Conservation (phyloP, 2,888 invertebrate genomes). For the Diadegma fenestrale region DNA sequence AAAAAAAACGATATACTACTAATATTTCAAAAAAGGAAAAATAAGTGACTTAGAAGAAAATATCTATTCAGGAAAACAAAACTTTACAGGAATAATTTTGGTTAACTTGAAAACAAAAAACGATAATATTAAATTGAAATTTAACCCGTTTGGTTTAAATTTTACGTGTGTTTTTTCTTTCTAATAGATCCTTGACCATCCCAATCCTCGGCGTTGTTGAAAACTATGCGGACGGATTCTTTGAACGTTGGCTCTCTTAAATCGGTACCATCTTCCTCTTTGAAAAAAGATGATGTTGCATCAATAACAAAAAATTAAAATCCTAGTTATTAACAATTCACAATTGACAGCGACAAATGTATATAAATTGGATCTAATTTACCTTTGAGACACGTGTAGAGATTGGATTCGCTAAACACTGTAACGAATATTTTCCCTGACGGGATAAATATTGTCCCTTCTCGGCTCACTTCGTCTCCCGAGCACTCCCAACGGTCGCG, state of each 20-base stretch:
- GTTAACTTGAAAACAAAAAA: neutral
- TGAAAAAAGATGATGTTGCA: conserved; percentile 4
- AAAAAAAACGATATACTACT: no score
- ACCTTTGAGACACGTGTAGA: neutral
- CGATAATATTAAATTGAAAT: neutral
- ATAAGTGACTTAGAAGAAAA: no score
- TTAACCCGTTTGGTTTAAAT: neutral
- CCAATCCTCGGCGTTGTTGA: conserved; percentile 2
- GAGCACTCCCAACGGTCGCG: no score
- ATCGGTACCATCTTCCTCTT: conserved; percentile 17
- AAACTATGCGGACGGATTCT: neutral
- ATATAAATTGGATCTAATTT: neutral
- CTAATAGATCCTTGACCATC: neutral
- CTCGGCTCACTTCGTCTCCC: no score
- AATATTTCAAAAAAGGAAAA: no score
- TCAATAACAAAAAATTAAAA: neutral
- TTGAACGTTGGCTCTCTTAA: neutral
- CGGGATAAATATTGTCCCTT: no score
- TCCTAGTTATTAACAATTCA: conserved; percentile 1
- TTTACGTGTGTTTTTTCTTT: neutral
- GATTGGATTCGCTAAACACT: neutral
- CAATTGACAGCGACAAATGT: neutral
- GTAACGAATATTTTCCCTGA: no score
- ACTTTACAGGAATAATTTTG: no score
- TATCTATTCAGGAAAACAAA: no score